Conservation (phyloP, 2,888 invertebrate genomes). For the Brachypalpus laphriformis region DNA sequence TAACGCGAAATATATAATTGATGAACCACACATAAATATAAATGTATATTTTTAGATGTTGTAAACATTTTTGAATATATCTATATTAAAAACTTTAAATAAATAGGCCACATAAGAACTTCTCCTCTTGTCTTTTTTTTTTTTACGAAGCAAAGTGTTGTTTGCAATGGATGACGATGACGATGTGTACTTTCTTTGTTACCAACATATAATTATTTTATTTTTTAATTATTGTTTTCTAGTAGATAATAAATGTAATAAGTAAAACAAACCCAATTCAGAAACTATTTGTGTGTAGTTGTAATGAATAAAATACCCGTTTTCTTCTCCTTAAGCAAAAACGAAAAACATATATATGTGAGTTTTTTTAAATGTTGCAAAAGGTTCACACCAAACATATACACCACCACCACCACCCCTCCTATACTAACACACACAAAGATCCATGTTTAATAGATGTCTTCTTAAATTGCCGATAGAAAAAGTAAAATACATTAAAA, state of each 20-base stretch:
- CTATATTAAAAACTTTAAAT: slow-evolving; percentile 7
- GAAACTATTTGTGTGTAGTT: slow-evolving; percentile 39
- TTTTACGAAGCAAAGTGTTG: slow-evolving; percentile 26
- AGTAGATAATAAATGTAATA: slow-evolving; percentile 65
- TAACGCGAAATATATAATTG: slow-evolving; percentile 7
- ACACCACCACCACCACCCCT: slow-evolving; percentile 21
- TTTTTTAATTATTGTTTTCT: slow-evolving; percentile 61
- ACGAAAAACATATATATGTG: slow-evolving; percentile 21
- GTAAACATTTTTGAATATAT: slow-evolving; percentile 51
- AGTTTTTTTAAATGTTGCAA: slow-evolving; percentile 41
- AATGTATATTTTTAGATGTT: slow-evolving; percentile 62
- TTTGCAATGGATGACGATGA: slow-evolving; percentile 33
- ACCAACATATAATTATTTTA: neutral
- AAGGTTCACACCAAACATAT: slow-evolving; percentile 23
- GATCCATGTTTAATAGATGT: slow-evolving; percentile 27
- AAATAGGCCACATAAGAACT: slow-evolving; percentile 31
- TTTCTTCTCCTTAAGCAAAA: slow-evolving; percentile 12
- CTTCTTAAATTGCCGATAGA: slow-evolving; percentile 26
- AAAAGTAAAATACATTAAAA: neutral
- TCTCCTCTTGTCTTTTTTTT: slow-evolving; percentile 18
- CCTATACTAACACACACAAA: slow-evolving; percentile 1
- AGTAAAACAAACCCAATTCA: slow-evolving; percentile 22
- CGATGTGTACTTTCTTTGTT: slow-evolving; percentile 40
- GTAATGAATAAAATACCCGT: slow-evolving; percentile 19
- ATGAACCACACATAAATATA: slow-evolving; percentile 29